Evolutionary conservation across 2,113 vertebrate species (phyloP).

Genomic region (Bujurquina vittata): DNA sequence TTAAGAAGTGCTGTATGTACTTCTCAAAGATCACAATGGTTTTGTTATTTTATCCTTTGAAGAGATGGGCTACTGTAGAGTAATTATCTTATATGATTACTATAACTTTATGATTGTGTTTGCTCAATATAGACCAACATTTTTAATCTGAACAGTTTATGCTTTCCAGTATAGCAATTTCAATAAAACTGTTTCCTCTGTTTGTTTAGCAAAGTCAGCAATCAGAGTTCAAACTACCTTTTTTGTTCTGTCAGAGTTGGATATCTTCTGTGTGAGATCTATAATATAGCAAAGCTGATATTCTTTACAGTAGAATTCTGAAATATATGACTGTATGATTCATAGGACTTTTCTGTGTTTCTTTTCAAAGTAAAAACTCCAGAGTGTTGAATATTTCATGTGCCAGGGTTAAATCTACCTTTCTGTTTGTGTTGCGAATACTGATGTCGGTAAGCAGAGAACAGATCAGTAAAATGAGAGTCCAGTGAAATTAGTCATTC

Average conservation of each 20-base stretch:
- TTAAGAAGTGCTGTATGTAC: not conserved
- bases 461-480: constrained; percentile 6
- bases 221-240: not conserved
- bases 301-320: not conserved
- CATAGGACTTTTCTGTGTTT: not conserved
- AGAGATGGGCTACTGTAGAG: not conserved
- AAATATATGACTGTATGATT: not conserved
- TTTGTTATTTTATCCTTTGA: not conserved
- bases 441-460: not conserved
- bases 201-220: not conserved
- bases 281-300: not conserved
- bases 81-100: not conserved
- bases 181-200: not conserved
- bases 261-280: not conserved
- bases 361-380: not conserved
- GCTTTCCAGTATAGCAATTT: not conserved
- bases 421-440: constrained; percentile 6
- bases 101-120: not conserved
- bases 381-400: not conserved
- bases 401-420: not conserved
- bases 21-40: not conserved
- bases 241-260: not conserved
- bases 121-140: not conserved
- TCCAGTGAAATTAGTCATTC: constrained; percentile 27
- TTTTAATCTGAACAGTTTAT: not conserved